Evolutionary conservation across 2,888 invertebrate species (phyloP), one percentile per base, ranked within the genome.

Genomic region (Ormyrus pomaceus): DNA sequence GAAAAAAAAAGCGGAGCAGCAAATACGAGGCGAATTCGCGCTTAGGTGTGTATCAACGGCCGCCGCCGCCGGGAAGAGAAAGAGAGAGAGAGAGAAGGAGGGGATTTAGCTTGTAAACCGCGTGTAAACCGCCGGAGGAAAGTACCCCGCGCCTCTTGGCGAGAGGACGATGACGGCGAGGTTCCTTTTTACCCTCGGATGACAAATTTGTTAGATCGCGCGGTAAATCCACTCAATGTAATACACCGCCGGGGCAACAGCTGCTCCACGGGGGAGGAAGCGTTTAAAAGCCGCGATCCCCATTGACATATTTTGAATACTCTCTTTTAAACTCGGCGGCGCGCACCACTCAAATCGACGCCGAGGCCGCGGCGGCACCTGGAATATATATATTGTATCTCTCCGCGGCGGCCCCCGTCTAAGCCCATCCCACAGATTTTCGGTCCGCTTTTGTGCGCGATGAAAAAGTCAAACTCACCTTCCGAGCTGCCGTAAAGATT

Each of bases 231-330:
- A 80, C 75, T 80, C 76, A 62, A 72, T 77, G 72, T 10, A 55
- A 72, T 68, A 73, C 56, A 4, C 45, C 46, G 55, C 56, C 8
- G 6, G 51, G 55, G 34, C 34, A 34, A 61, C 66, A 78, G 72
- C 77, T 77, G 78, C 19, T 68, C 59, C 48, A 1, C 51, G 55
- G 53, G 46, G 34, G 34, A 34, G 3, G 34, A 34, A n/a, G n/a
- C 34, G 34, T 0, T 4, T 34, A 34, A 45, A 51, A 62, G 61
- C n/a, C 50, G 61, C 48, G 55, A 19, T 48, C 66, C 66, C 76
- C 56, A 76, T 80, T 76, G 76, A 72, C 79, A 70, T 74, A 75
- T 70, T 75, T 70, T 81, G 81, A 77, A 78, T 81, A 75, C 75
- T 51, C 34, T 34, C 72, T 61, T 69, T 76, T 66, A 72, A 80